Conservation (phyloP, 2,113 vertebrate genomes). For the Nycticorax nycticorax region DNA sequence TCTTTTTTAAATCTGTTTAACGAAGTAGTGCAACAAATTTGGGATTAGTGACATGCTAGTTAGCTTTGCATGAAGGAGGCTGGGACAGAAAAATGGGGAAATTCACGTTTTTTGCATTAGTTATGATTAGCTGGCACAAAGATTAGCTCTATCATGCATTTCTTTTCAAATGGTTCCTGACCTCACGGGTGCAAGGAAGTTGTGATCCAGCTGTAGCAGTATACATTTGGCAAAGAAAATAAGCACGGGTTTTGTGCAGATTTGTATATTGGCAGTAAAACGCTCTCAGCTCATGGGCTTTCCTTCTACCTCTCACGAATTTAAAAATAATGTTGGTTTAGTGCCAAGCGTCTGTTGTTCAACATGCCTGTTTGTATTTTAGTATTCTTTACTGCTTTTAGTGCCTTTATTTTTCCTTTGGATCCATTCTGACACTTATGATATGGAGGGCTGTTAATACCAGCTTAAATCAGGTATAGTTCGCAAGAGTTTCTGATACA, state of each 20-base stretch:
- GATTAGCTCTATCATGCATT: background rate
- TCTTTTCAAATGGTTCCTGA: constrained; percentile 16
- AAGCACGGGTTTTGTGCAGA: background rate
- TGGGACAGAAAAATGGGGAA: background rate
- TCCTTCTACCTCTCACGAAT: background rate
- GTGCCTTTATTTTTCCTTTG: background rate
- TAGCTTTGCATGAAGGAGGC: background rate
- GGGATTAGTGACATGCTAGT: background rate
- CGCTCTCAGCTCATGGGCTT: background rate
- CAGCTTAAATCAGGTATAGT: background rate
- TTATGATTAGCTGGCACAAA: background rate
- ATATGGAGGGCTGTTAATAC: background rate
- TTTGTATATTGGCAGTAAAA: background rate
- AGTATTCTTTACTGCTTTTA: background rate
- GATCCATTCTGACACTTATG: background rate
- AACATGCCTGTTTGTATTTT: background rate
- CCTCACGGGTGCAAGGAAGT: background rate
- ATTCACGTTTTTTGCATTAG: background rate
- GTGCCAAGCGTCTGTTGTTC: background rate
- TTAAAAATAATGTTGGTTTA: constrained; percentile 11
- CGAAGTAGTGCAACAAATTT: constrained; percentile 38
- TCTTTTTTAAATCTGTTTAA: constrained; percentile 38
- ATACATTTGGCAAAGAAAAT: constrained; percentile 39
- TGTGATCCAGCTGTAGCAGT: constrained; percentile 31
- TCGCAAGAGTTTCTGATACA: rapidly evolving